Evolutionary conservation across 2,797 vertebrate species (phyloP), one percentile per base, ranked within the genome.

Genomic region (Manis crassicaudata): DNA sequence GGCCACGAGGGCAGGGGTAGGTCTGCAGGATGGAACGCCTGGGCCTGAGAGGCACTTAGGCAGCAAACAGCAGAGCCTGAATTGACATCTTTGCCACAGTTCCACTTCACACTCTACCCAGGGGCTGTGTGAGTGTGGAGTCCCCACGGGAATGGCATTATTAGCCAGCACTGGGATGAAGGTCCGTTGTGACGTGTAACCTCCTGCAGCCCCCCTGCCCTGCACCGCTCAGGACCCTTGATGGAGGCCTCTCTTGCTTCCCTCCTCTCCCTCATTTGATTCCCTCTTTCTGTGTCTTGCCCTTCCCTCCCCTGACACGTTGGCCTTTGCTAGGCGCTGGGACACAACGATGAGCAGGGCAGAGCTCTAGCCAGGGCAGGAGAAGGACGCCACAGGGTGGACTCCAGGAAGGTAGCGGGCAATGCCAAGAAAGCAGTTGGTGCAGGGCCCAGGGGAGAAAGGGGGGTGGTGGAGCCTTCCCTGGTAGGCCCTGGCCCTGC

Each of bases 381-480:
- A 14, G n/a, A n/a, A 25, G 50, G 63, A 43, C 18, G 4, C 32
- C 7, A 20, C 16, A 46, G 25, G 40, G 3, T 0, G 23, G 11
- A 35, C 29, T 52, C 13, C 0, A 0, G 2, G 62, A 25, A 17
- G 72, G 43, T 18, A 4, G 87, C 32, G 37, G 50, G 50, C 0
- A 0, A n/a, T 8, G 7, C 14, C 0, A 3, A n/a, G 86, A 20
- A 11, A 25, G 17, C 0, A 3, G 35, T 3, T 1, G 10, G 58
- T 5, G 11, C 17, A 3, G 54, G 29, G 29, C 50, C 2, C 6
- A 2, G 62, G 7, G 67, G 80, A 77, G 21, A 5, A 29, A 1
- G 3, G 13, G 16, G 2, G 40, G 32, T 18, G 0, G 0, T 1
- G 21, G 32, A 10, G 16, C 23, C 67, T 67, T 52, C 67, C 79